Base-by-base conservation (phyloP, 2,797 vertebrate genomes). In the Cyclopterus lumpus region DNA sequence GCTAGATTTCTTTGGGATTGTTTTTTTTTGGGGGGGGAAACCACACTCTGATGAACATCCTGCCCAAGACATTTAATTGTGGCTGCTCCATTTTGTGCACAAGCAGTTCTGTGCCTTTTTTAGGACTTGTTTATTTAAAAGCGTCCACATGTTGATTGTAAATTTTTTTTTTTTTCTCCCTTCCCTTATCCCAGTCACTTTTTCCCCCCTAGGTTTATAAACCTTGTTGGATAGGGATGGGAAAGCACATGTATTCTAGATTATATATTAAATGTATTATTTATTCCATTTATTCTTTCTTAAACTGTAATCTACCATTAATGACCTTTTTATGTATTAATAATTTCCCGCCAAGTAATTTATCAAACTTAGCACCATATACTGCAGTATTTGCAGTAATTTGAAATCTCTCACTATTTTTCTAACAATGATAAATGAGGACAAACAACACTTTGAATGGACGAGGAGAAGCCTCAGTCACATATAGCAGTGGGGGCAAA, bases 41-140 rank as follows among this genome's bases (percentile, higher is more conserved):
- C 92, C 93, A 85, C 93, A 93, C 87, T 88, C 92, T 94, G 92
- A 94, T 94, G 93, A 93, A 93, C 92, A 91, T 94, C 93, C 93
- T 92, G 92, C 89, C 87, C 57, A 34, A 91, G 86, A 92, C 84
- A 67, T 92, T 93, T 93, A 89, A 93, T 91, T 91, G 88, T 90
- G 84, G 91, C 89, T 84, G 84, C 80, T 79, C 86, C 77, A 59
- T 91, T 92, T 91, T 89, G 86, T 81, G 84, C 89, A 83, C 78
- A 65, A 81, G 77, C 87, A 84, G 77, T 49, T 51, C 81, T 79
- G 77, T 87, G 77, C 81, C 74, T n/a, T 86, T 91, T 91, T 92
- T 86, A 83, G 90, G 83, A 82, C 86, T 85, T 92, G 91, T 92
- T 92, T 93, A 91, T 93, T 91, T 84, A 79, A 90, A 88, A 88